Base-by-base conservation (phyloP, 92 coral and sea anemone species). In the Zoanthus sansibaricus region DNA sequence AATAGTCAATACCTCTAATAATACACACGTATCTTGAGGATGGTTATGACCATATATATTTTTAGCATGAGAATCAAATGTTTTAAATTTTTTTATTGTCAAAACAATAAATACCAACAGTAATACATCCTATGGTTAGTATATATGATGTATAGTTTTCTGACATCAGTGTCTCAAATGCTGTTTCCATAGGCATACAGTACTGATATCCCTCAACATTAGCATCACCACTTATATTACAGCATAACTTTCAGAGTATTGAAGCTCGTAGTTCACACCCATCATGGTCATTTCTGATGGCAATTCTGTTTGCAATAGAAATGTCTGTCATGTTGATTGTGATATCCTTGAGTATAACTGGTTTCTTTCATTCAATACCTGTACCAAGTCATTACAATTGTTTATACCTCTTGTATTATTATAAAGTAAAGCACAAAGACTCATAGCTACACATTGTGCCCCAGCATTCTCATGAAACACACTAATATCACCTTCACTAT, bases 171-270 rank as follows among this genome's bases (percentile, higher is more conserved):
- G 52, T 15, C 25, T 84, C 69, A 84, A 84, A 84, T 47, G 88
- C 78, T 71, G 37, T 44, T 33, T 84, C 48, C 54, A 84, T 56
- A 68, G 88, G 79, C 66, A 71, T 56, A 71, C 78, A 49, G 79
- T 84, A 84, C 78, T 71, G 88, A 84, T 48, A 84, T 30, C 79
- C 80, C 68, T 71, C 88, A 49, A 84, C 54, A 47, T n/a, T 48
- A 71, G 48, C 48, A 31, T 84, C 51, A n/a, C 88, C 80, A 72
- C 66, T 84, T 72, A 84, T 47, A 71, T 46, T 54, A 20, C 80
- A 72, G 71, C 54, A 52, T 72, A 72, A 72, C 46, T 52, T 69
- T 69, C 74, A 69, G 14, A 20, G 45, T 31, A 69, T 25, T 69
- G 45, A 69, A 69, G 74, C 74, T 69, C 45, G 74, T 69, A 69